Percentiles rank a stretch among this genome's conserved stretches.
Conservation (phyloP, 2,888 invertebrate genomes). For the Iphiclides podalirius region DNA sequence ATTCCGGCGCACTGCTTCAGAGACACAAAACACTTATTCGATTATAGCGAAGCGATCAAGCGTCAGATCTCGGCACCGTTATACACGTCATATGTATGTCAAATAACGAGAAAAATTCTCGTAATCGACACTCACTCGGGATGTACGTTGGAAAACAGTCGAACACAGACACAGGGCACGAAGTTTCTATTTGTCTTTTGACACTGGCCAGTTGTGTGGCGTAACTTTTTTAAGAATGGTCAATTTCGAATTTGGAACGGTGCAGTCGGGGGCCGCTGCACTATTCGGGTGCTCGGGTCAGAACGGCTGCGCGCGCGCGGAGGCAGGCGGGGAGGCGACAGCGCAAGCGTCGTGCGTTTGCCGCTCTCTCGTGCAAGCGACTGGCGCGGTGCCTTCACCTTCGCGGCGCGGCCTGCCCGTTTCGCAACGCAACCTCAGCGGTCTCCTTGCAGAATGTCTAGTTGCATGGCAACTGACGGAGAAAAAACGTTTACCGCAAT, state of each 20-base stretch:
- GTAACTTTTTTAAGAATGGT: slow-evolving; percentile 39
- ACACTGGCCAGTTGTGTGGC: slow-evolving; percentile 33
- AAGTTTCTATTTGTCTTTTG: slow-evolving; percentile 37
- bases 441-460: slow-evolving; percentile 68
- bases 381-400: slow-evolving; percentile 53
- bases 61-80: slow-evolving; percentile 71
- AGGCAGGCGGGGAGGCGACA: slow-evolving; percentile 28
- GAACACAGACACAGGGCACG: slow-evolving; percentile 60
- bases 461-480: slow-evolving; percentile 74
- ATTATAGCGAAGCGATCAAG: slow-evolving; percentile 73
- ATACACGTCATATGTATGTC: slow-evolving; percentile 76
- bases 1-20: slow-evolving; percentile 70
- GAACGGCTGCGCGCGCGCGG: slow-evolving; percentile 47
- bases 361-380: slow-evolving; percentile 67
- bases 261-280: slow-evolving; percentile 35
- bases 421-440: slow-evolving; percentile 54
- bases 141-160: slow-evolving; percentile 39
- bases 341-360: slow-evolving; percentile 45
- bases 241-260: slow-evolving; percentile 43
- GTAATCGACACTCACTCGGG: slow-evolving; percentile 42
- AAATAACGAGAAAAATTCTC: slow-evolving; percentile 64
- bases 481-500: slow-evolving; percentile 41
- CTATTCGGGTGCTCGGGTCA: slow-evolving; percentile 16
- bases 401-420: slow-evolving; percentile 58
- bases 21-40: slow-evolving; percentile 70